Evolutionary conservation across 2,888 invertebrate genomes (phyloP).

Genomic region (Tholera decimalis): DNA sequence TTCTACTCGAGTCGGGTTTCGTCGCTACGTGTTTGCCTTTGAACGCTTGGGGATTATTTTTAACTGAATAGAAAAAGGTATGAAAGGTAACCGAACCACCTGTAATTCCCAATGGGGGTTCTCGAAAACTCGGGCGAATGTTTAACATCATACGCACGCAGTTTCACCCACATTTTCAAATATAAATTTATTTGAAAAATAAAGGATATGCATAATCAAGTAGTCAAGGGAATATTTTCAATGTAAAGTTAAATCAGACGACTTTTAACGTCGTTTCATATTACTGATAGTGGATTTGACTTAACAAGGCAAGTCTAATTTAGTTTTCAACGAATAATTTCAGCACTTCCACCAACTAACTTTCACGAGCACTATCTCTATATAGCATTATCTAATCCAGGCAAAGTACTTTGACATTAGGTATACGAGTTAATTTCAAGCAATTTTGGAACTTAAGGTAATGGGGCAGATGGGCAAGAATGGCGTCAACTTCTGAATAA

Average conservation of each 20-base stretch:
- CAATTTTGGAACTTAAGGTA: conserved; percentile 25
- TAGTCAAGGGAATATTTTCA: conserved; percentile 1
- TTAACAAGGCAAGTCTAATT: conserved; percentile 18
- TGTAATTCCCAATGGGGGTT: conserved; percentile 26
- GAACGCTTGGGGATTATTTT: conserved; percentile 41
- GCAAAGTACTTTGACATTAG: conserved; percentile 28
- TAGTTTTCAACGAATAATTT: conserved; percentile 40
- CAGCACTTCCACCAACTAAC: conserved; percentile 31
- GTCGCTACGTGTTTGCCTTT: conserved; percentile 37
- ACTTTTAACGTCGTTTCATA: conserved; percentile 9
- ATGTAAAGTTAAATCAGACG: neutral
- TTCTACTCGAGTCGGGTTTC: conserved; percentile 11
- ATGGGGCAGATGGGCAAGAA: conserved; percentile 19
- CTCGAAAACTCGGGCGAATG: conserved; percentile 1
- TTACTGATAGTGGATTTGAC: conserved; percentile 10
- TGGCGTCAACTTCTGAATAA: conserved; percentile 13
- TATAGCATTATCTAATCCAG: too few species aligned
- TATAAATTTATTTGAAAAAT: conserved; percentile 8
- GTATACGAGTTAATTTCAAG: conserved; percentile 30
- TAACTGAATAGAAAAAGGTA: conserved; percentile 28
- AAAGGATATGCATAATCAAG: neutral
- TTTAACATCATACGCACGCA: conserved; percentile 6
- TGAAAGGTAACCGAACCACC: conserved; percentile 29
- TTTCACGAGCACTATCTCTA: conserved; percentile 47
- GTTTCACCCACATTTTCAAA: conserved; percentile 7